Conservation (phyloP, 2,797 vertebrate species). For the Erithacus rubecula region DNA sequence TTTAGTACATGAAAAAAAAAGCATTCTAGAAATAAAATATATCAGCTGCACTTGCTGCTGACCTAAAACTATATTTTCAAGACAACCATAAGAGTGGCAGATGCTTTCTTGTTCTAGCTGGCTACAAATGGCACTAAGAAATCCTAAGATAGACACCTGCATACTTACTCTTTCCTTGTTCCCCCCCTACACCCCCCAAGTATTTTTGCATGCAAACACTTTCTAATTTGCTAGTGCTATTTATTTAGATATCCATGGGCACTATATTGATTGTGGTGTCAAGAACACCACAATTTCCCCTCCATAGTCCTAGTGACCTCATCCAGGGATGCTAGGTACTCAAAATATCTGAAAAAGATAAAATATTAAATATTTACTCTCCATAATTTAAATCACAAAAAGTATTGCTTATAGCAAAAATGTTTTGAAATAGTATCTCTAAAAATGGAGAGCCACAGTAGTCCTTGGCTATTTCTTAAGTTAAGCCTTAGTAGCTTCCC, state of each 20-base stretch:
- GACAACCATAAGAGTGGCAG: not conserved
- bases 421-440: not conserved
- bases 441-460: not conserved
- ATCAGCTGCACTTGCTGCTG: not conserved
- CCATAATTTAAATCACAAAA: not conserved
- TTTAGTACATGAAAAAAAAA: not conserved
- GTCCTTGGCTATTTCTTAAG: not conserved
- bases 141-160: not conserved
- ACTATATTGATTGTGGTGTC: not conserved
- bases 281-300: not conserved
- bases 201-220: not conserved
- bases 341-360: not conserved
- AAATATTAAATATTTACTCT: not conserved
- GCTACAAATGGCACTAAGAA: slow-evolving; percentile 18
- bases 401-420: not conserved
- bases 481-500: not conserved
- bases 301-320: not conserved
- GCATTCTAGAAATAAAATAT: slow-evolving; percentile 8
- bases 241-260: not conserved
- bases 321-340: not conserved
- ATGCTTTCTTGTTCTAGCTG: slow-evolving; percentile 40
- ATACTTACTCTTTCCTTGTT: not conserved
- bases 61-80: slow-evolving; percentile 32
- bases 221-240: not conserved
- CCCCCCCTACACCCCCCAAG: not conserved